These are phyloP conservation scores for Lomographa bimaculata DNA, from an alignment of 2,888 invertebrate genomes.

Conservation along the genomic window DNA sequence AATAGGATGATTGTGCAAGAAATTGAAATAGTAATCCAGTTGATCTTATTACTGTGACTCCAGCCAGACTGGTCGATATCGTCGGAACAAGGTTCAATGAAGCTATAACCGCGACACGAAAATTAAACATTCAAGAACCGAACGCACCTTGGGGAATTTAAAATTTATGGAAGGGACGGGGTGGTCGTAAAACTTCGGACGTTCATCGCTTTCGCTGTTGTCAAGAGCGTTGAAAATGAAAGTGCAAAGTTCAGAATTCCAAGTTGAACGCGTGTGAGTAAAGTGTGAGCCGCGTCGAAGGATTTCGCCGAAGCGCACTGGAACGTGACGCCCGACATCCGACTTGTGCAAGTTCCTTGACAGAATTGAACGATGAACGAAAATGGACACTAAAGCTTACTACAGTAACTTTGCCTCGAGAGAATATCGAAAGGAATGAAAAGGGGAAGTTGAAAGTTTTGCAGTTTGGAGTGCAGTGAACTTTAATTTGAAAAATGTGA, in stretches of 20 bases:
- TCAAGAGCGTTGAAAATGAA: slow-evolving; percentile 46
- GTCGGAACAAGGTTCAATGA: slow-evolving; percentile 14
- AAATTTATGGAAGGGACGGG: slow-evolving; percentile 23
- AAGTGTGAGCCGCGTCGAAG: slow-evolving; percentile 39
- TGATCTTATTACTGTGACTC: slow-evolving; percentile 5
- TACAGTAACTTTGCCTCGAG: slow-evolving; percentile 3
- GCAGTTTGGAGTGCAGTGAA: slow-evolving; percentile 1
- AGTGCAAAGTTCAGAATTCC: slow-evolving; percentile 51
- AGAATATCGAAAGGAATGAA: slow-evolving; percentile 3
- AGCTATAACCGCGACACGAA: slow-evolving; percentile 19
- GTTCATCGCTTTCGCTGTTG: slow-evolving; percentile 22
- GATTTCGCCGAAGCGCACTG: slow-evolving; percentile 64
- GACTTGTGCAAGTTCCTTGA: slow-evolving; percentile 60
- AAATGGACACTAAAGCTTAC: slow-evolving; percentile 21
- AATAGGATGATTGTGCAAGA: slow-evolving; percentile 17
- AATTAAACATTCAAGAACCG: slow-evolving; percentile 16
- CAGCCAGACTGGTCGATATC: slow-evolving; percentile 15
- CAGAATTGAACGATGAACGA: slow-evolving; percentile 39
- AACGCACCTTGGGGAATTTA: slow-evolving; percentile 22
- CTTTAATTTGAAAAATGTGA: background rate
- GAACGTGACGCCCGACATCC: slow-evolving; percentile 62
- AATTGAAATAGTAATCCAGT: slow-evolving; percentile 14
- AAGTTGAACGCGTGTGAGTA: slow-evolving; percentile 40
- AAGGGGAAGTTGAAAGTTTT: slow-evolving; percentile 1
- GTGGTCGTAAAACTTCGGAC: slow-evolving; percentile 25